These are phyloP conservation scores for Natator depressus DNA, from an alignment of 2,113 vertebrate species.

Conservation along the genomic window DNA sequence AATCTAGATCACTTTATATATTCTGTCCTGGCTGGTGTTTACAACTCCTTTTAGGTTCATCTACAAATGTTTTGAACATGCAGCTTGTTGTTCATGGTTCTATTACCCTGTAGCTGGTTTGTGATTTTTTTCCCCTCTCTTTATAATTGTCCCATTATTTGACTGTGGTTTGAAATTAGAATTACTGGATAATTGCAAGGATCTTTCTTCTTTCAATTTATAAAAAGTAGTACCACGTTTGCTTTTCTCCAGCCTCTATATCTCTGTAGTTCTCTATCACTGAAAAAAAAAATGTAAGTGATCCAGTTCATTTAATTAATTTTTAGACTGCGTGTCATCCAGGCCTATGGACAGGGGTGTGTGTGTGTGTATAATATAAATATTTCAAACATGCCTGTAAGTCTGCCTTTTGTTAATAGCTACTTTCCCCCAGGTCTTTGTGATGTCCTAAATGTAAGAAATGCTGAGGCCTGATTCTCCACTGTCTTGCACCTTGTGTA, in stretches of 20 bases:
- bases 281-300: background rate
- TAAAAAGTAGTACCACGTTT: background rate
- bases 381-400: background rate
- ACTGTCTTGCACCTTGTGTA: background rate
- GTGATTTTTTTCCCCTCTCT: background rate
- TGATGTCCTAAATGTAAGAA: background rate
- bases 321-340: background rate
- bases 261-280: background rate
- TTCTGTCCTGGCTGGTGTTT: background rate
- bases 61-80: background rate
- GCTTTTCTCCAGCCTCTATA: background rate
- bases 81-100: background rate
- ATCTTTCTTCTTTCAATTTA: background rate
- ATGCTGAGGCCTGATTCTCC: background rate
- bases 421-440: background rate
- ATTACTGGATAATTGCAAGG: background rate
- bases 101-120: background rate
- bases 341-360: background rate
- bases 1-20: background rate
- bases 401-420: background rate
- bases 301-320: background rate
- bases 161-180: background rate
- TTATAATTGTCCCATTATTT: background rate
- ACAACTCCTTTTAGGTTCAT: background rate
- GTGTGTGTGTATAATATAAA: background rate